These are phyloP conservation scores for Bibio marci DNA, from an alignment of 2,888 invertebrate genomes.

Conservation along the genomic window DNA sequence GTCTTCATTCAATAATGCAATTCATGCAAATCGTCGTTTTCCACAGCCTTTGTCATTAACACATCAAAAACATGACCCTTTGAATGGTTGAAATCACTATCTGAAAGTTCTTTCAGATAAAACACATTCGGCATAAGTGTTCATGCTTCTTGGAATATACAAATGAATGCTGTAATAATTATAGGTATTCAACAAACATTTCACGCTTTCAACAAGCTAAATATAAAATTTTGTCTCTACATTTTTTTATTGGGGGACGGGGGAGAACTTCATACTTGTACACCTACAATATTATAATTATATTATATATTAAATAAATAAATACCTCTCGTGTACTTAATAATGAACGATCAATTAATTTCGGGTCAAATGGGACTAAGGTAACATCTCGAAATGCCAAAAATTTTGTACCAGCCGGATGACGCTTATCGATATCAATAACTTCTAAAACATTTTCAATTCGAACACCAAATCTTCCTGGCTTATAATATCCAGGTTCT, in stretches of 20 bases:
- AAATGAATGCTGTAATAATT: no score
- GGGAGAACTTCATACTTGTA: no score
- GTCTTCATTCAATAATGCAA: no score
- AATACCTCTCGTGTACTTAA: slow-evolving; percentile 64
- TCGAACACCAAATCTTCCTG: slow-evolving; percentile 68
- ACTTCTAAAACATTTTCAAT: slow-evolving; percentile 75
- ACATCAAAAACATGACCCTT: no score
- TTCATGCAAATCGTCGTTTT: no score
- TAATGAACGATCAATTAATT: slow-evolving; percentile 58
- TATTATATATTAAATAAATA: not conserved
- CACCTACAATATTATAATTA: not conserved
- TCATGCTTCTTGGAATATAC: no score
- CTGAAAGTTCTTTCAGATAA: no score
- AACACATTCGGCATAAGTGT: no score
- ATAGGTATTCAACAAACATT: no score
- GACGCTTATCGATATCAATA: slow-evolving; percentile 30
- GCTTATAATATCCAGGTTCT: slow-evolving; percentile 84
- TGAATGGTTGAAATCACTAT: no score
- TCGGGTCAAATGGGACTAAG: slow-evolving; percentile 73
- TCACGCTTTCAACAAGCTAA: no score
- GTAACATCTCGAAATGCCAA: slow-evolving; percentile 67
- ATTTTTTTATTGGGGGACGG: slow-evolving; percentile 2
- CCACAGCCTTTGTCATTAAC: no score
- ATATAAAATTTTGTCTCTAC: slow-evolving; percentile 1
- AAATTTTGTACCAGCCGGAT: slow-evolving; percentile 35